phyloP scores from a whole-genome alignment of 2,888 invertebrate genomes.

The Ariolimax columbianus region DNA sequence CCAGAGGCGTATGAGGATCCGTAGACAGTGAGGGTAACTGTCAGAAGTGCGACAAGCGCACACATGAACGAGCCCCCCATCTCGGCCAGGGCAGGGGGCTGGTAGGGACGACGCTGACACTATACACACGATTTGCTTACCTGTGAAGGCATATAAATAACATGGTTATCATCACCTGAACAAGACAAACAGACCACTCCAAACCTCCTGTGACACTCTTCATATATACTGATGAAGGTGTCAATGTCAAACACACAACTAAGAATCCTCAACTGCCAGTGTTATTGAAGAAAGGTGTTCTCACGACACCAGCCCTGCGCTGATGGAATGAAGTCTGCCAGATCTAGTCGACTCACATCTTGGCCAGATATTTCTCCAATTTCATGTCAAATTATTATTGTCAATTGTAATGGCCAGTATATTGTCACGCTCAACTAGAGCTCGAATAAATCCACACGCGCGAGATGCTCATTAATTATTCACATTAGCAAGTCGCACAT shows the following conservation, averaged over 20 bases:
- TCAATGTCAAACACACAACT: too few relatives aligned
- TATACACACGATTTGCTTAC: constrained; percentile 29
- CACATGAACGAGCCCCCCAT: constrained; percentile 31
- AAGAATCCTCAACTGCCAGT: too few relatives aligned
- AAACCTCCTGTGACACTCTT: background rate
- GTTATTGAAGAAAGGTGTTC: too few relatives aligned
- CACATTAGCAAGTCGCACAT: background rate
- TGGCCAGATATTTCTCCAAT: background rate
- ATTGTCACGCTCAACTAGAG: background rate
- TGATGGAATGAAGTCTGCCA: background rate
- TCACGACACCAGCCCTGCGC: too few relatives aligned
- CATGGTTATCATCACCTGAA: constrained; percentile 29
- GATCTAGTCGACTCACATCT: background rate
- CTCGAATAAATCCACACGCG: background rate
- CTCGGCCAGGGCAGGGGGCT: constrained; percentile 5
- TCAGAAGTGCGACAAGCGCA: background rate
- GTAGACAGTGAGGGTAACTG: background rate
- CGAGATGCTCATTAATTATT: background rate
- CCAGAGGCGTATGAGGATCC: constrained; percentile 13
- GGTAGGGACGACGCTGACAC: background rate
- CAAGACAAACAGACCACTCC: background rate
- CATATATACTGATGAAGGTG: too few relatives aligned
- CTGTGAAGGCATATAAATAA: constrained; percentile 37
- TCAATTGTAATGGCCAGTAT: too few relatives aligned
- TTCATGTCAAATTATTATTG: background rate